These are phyloP conservation scores for Halichondria panicea DNA, from an alignment of 37 sponge, comb jelly and placozoan genomes.

Conservation along the genomic window DNA sequence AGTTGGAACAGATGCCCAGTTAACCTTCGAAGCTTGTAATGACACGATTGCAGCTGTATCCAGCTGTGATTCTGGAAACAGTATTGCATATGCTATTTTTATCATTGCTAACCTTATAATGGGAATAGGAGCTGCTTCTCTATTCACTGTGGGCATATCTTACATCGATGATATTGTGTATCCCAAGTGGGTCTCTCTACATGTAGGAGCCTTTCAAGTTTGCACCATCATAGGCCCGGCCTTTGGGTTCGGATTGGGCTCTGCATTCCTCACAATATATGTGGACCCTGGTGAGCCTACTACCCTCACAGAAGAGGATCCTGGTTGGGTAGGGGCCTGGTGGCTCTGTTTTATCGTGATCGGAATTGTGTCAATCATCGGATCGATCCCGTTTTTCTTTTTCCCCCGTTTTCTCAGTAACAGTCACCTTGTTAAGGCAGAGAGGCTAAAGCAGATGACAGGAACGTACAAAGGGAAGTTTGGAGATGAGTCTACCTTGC, in stretches of 20 bases:
- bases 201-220: conserved; percentile 59
- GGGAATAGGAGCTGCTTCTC: conserved; percentile 69
- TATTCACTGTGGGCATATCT: conserved; percentile 78
- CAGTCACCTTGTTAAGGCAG: neutral
- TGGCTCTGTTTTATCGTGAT: conserved; percentile 73
- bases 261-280: conserved; percentile 60
- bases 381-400: conserved; percentile 54
- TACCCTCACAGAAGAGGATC: conserved; percentile 28
- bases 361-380: conserved; percentile 31
- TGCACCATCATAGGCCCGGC: conserved; percentile 67
- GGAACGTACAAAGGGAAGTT: neutral
- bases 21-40: conserved; percentile 13
- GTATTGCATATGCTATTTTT: conserved; percentile 58
- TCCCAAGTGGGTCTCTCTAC: conserved; percentile 48
- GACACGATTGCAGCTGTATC: neutral
- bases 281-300: conserved; percentile 53
- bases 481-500: neutral
- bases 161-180: conserved; percentile 74
- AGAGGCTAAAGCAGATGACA: conserved; percentile 40
- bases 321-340: conserved; percentile 84
- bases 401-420: conserved; percentile 48
- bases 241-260: conserved; percentile 71
- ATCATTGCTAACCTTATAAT: conserved; percentile 68
- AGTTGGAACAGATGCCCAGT: neutral
- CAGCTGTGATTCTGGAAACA: neutral